These are phyloP conservation scores for Lepidocyrtinus sp. DNA, from an alignment of 2,888 invertebrate species.

Conservation along the genomic window DNA sequence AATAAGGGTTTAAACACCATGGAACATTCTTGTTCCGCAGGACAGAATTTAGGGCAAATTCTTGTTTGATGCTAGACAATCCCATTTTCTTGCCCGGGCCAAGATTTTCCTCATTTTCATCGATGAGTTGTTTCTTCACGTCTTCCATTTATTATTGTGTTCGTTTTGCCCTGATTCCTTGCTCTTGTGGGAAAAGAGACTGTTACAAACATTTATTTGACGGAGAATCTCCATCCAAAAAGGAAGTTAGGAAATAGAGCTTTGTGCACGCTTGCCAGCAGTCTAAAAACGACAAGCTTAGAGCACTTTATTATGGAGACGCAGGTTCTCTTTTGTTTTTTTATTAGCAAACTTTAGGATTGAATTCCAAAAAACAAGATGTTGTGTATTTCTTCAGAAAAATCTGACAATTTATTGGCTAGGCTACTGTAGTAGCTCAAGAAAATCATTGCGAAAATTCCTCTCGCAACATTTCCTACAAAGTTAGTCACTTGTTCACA, in stretches of 20 bases:
- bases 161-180: constrained; percentile 14
- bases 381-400: constrained; percentile 4
- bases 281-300: neutral
- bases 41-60: constrained; percentile 16
- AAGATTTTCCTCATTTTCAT: constrained; percentile 4
- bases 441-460: constrained; percentile 2
- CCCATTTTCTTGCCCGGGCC: neutral
- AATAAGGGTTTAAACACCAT: neutral
- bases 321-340: neutral
- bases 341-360: too few relatives aligned
- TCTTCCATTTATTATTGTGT: constrained; percentile 18
- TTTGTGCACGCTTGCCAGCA: neutral
- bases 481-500: neutral
- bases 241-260: constrained; percentile 1
- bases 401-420: constrained; percentile 1
- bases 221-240: neutral
- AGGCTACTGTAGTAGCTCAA: neutral
- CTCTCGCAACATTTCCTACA: neutral
- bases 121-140: neutral
- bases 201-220: constrained; percentile 1
- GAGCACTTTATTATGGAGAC: constrained; percentile 2
- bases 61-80: constrained; percentile 3
- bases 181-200: neutral
- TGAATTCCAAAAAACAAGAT: neutral
- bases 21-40: neutral